Conservation (phyloP, 2,797 vertebrate species). For the Eremophila alpestris region DNA sequence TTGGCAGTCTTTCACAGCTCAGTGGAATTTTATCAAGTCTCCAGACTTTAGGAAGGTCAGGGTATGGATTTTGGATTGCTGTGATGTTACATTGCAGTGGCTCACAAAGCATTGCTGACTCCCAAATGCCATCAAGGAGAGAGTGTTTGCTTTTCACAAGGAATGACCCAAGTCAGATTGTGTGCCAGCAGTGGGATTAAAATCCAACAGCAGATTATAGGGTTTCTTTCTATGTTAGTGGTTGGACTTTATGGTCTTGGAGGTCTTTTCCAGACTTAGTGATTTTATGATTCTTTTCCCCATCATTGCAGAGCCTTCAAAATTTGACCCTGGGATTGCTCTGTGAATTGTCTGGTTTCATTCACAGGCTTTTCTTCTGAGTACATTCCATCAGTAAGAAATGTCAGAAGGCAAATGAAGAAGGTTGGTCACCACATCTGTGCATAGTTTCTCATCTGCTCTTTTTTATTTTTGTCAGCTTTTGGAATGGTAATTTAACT, state of each 20-base stretch:
- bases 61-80: conserved; percentile 36
- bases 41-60: conserved; percentile 78
- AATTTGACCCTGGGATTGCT: neutral
- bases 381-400: neutral
- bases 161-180: rapidly evolving
- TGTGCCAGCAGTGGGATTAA: neutral
- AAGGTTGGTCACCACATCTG: neutral
- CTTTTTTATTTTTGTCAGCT: neutral
- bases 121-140: neutral
- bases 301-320: neutral
- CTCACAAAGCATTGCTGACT: neutral
- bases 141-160: neutral
- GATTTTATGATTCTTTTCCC: neutral
- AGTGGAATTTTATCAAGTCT: conserved; percentile 82
- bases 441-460: neutral
- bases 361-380: neutral
- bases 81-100: neutral
- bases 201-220: neutral
- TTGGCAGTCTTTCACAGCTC: conserved; percentile 79
- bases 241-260: neutral
- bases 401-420: neutral
- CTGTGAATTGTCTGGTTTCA: neutral
- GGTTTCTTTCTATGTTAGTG: neutral
- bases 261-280: neutral
- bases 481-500: neutral